A percentile compares a stretch with the other conserved stretches of the same genome.
Conservation (phyloP, 2,888 invertebrate species). For the Isotomurus palustris region DNA sequence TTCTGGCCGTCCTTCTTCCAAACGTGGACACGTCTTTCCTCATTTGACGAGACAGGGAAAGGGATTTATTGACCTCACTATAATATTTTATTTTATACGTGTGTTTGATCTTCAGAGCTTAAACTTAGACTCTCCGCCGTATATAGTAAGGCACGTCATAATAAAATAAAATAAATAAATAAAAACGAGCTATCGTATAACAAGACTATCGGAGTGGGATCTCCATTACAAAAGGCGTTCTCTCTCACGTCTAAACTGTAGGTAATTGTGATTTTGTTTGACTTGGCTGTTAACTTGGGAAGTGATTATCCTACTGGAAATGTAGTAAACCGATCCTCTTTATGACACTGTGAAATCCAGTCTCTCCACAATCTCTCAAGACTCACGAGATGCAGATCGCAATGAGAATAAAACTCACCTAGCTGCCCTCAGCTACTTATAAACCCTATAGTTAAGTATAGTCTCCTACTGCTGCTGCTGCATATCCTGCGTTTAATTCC, state of each 20-base stretch:
- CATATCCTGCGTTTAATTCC: too few species aligned
- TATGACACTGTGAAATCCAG: conserved; percentile 42
- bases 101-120: too few species aligned
- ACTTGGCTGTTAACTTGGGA: conserved; percentile 22
- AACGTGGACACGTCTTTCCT: too few species aligned
- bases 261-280: conserved; percentile 34
- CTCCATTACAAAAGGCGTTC: conserved; percentile 32
- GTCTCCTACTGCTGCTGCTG: too few species aligned
- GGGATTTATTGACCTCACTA: background rate
- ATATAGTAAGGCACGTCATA: conserved; percentile 32
- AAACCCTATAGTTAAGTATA: too few species aligned
- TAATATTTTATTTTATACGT: too few species aligned
- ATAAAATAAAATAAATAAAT: conserved; percentile 46
- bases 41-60: background rate
- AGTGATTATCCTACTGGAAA: conserved; percentile 42
- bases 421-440: too few species aligned
- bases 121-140: too few species aligned
- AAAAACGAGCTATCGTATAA: conserved; percentile 40
- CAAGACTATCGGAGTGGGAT: conserved; percentile 31
- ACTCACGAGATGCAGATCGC: background rate
- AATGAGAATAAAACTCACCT: too few species aligned
- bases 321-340: conserved; percentile 44
- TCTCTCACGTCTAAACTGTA: conserved; percentile 19
- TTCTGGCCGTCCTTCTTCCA: background rate
- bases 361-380: too few species aligned